Evolutionary conservation across 2,888 invertebrate genomes (phyloP), one percentile per base, ranked within the genome.

Genomic region (Oxyteleia sp.): DNA sequence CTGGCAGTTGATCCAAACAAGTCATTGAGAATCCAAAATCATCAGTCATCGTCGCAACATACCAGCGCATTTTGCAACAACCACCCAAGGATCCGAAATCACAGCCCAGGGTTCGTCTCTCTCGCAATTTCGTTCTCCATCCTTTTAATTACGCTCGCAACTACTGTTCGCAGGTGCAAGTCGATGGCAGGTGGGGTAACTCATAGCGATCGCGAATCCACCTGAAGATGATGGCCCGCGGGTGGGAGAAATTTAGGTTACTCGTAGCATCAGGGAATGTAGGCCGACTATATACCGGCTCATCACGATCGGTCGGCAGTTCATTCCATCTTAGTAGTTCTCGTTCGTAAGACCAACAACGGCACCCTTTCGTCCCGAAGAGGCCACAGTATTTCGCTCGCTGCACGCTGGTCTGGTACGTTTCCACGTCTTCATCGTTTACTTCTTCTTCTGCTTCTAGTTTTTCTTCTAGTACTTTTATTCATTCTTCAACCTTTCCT

Each of bases 211-310:
- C 79, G 55, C 61, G 71, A 75, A 79, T 55, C 79, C 74, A 85
- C 85, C 85, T 80, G 83, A 81, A 78, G 82, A 80, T 83, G 84
- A 83, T 85, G 76, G 78, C 49, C 61, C 51, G 35, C 16, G 32
- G 85, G 93, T 90, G 93, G 93, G 93, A 90, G 92, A 87, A 90
- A 93, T 93, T 92, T 93, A 91, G 93, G 93, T 93, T 93, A 93
- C 92, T 91, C 90, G 92, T 91, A 90, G 91, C 93, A 91, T 82
- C 88, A 90, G 92, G 89, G 92, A 92, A 92, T 92, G 92, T 92
- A 91, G 92, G 92, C 91, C 91, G 92, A 91, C 89, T 92, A 92
- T 92, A 92, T 92, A 92, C 92, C 89, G 89, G 91, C 91, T 89
- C 91, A 89, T 89, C 90, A 88, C 89, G 88, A 90, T 90, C 89